Base-by-base conservation (phyloP, 1,140 invertebrate species). In the Oppia nitens region DNA sequence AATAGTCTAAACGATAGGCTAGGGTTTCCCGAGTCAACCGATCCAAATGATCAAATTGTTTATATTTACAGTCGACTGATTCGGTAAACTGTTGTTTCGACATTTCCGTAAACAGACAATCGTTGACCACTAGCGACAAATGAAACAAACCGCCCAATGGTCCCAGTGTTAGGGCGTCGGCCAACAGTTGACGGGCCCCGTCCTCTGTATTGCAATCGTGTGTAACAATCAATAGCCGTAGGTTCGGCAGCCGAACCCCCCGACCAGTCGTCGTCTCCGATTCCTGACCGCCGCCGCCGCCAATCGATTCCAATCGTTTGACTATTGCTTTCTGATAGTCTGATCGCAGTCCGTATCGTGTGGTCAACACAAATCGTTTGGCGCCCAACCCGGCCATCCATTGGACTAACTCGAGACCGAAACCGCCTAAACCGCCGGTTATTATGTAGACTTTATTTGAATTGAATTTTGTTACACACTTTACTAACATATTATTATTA, bases 71-170 rank as follows among this genome's bases (percentile, higher is more conserved):
- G 55, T 71, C 75, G 47, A 79, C 78, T 14, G 78, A 77, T 64
- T 69, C 67, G 61, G 79, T 78, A 71, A 90, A 96, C 67, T 86
- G 83, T 54, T 80, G 80, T 29, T 79, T 77, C 0, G 81, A 81
- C 68, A 87, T 84, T 69, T 95, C 88, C 71, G 94, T 87, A 59
- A 97, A 79, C 53, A 92, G 76, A 24, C 81, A 84, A 72, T 97
- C 92, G 12, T 81, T 72, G 3, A 97, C 72, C n/a, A 83, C 79
- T 64, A 81, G 87, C 12, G 93, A 92, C 60, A 97, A 74, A 71
- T 98, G 91, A 73, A 97, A 97, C 50, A 97, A 83, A 59, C 88
- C 92, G 54, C 88, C 93, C 59, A 96, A 79, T 6, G 87, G 81
- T 9, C 83, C 87, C 28, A 85, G 66, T 67, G 79, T 76, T 21